Conservation (phyloP, 2,888 invertebrate genomes). For the Amblyteles armatorius region DNA sequence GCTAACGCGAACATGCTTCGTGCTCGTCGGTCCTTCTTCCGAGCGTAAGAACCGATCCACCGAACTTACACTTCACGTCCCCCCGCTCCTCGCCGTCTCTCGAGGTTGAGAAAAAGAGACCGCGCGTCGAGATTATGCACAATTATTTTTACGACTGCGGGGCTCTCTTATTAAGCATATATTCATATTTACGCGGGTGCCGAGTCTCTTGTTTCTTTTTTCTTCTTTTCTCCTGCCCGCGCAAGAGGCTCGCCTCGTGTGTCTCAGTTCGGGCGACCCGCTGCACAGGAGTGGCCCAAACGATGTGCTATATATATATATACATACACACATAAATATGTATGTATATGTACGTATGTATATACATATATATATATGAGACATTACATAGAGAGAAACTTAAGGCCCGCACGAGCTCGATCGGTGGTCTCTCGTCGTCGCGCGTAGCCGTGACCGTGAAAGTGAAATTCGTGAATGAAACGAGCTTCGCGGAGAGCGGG, state of each 20-base stretch:
- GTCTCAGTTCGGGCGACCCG: slow-evolving; percentile 33
- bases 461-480: slow-evolving; percentile 80
- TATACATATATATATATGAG: slow-evolving; percentile 43
- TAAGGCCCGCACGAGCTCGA: slow-evolving; percentile 57
- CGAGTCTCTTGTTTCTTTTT: slow-evolving; percentile 41
- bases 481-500: slow-evolving; percentile 39
- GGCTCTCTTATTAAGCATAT: slow-evolving; percentile 61
- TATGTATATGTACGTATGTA: slow-evolving; percentile 16
- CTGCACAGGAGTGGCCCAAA: slow-evolving; percentile 39
- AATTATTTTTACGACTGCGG: slow-evolving; percentile 63
- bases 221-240: background rate
- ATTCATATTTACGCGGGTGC: slow-evolving; percentile 61
- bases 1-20: slow-evolving; percentile 5
- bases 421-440: slow-evolving; percentile 63
- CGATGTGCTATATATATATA: slow-evolving; percentile 18
- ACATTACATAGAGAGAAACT: slow-evolving; percentile 49
- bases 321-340: slow-evolving; percentile 9
- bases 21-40: background rate
- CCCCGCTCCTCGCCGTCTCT: background rate
- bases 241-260: slow-evolving; percentile 40
- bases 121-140: slow-evolving; percentile 58
- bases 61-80: slow-evolving; percentile 27
- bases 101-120: background rate
- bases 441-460: slow-evolving; percentile 80
- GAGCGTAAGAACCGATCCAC: slow-evolving; percentile 16